Conservation (phyloP, 30 jellyfish, hydroid and myxozoan species). For the Aurelia coerulea region DNA sequence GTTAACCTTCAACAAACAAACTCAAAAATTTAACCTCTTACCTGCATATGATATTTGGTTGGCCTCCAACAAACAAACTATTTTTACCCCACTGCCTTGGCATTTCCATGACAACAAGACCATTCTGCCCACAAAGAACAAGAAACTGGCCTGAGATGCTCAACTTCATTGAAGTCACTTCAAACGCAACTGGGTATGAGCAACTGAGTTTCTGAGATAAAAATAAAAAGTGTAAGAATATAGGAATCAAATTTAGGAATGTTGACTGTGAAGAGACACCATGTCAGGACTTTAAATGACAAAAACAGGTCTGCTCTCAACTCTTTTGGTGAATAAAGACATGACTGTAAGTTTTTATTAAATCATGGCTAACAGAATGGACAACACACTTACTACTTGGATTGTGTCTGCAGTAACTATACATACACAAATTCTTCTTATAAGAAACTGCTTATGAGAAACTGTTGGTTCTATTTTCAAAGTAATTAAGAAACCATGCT, state of each 20-base stretch:
- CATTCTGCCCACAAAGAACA: slow-evolving; percentile 78
- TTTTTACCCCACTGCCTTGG: slow-evolving; percentile 91
- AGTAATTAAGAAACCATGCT: too few species aligned
- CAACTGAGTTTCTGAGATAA: slow-evolving; percentile 57
- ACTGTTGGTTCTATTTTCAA: too few species aligned
- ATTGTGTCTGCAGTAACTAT: too few species aligned
- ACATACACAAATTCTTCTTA: too few species aligned
- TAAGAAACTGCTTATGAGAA: too few species aligned
- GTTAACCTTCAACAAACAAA: too few species aligned
- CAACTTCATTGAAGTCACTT: slow-evolving; percentile 43
- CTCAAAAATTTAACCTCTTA: background rate
- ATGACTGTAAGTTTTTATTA: too few species aligned
- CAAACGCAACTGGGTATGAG: slow-evolving; percentile 74
- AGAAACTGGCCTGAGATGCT: slow-evolving; percentile 69
- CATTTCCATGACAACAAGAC: slow-evolving; percentile 82
- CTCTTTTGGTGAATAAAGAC: too few species aligned
- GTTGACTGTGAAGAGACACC: background rate
- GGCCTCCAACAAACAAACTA: slow-evolving; percentile 85
- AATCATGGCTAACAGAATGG: too few species aligned
- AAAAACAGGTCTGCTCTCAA: too few species aligned
- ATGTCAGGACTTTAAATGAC: background rate
- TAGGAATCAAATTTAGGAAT: background rate
- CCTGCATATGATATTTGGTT: slow-evolving; percentile 84
- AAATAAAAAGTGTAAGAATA: background rate
- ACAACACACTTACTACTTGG: too few species aligned